phyloP scores from a whole-genome alignment of 2,888 invertebrate genomes.

The Trichogramma evanescens region DNA sequence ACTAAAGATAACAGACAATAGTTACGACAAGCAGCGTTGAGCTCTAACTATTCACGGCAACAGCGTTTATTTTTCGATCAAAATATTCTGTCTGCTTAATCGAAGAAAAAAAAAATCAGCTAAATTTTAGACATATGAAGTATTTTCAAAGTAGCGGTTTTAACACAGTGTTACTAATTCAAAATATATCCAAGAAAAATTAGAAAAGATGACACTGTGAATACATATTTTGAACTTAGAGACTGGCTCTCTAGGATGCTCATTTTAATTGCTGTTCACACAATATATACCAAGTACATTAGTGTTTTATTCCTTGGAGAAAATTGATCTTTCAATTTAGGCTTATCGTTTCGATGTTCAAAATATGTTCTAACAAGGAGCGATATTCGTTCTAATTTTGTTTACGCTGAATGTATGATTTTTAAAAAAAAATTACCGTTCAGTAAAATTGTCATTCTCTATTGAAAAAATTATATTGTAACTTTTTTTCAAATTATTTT shows the following conservation, averaged over 20 bases:
- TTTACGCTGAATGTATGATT: neutral
- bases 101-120: slow-evolving; percentile 9
- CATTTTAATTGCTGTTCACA: slow-evolving; percentile 14
- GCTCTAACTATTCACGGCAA: slow-evolving; percentile 9
- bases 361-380: slow-evolving; percentile 1
- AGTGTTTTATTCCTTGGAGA: too few species aligned
- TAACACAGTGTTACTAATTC: slow-evolving; percentile 10
- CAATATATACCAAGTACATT: neutral
- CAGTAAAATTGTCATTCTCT: slow-evolving; percentile 19
- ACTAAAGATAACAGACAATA: slow-evolving; percentile 7
- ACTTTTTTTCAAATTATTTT: slow-evolving; percentile 29
- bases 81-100: neutral
- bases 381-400: neutral
- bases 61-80: slow-evolving; percentile 5
- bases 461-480: slow-evolving; percentile 3
- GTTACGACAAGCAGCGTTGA: slow-evolving; percentile 1
- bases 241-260: slow-evolving; percentile 22
- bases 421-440: too few species aligned
- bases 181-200: slow-evolving; percentile 5
- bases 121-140: slow-evolving; percentile 7
- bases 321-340: too few species aligned
- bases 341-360: neutral
- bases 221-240: slow-evolving; percentile 16
- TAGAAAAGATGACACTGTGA: slow-evolving; percentile 4
- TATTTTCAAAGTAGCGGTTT: slow-evolving; percentile 15